Conservation (phyloP, 1,140 invertebrate genomes). For the Atta cephalotes region DNA sequence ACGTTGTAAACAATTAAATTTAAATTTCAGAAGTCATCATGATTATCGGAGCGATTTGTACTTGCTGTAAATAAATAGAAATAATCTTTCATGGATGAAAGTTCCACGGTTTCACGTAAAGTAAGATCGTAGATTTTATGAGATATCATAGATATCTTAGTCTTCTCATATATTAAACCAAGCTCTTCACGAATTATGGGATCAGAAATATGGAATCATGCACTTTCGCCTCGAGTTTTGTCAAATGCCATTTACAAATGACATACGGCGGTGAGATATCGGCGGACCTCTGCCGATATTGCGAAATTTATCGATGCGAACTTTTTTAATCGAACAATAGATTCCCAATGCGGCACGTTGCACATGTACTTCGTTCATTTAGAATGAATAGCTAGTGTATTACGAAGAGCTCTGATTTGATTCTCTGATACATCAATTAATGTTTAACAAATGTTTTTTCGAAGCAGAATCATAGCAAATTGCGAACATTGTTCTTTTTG, state of each 20-base stretch:
- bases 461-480: background rate
- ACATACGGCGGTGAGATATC: conserved; percentile 45
- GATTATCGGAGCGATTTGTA: background rate
- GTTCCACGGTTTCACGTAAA: background rate
- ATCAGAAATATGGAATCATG: conserved; percentile 11
- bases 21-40: background rate
- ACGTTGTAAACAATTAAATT: background rate
- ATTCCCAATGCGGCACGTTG: background rate
- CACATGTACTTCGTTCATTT: conserved; percentile 30
- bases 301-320: conserved; percentile 39
- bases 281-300: conserved; percentile 30
- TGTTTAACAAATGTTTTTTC: conserved; percentile 13
- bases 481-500: background rate
- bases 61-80: too few species aligned
- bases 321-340: conserved; percentile 56
- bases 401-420: conserved; percentile 31
- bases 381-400: conserved; percentile 5
- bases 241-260: conserved; percentile 23
- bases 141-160: conserved; percentile 13
- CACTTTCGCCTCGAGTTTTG: conserved; percentile 41
- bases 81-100: background rate
- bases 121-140: background rate
- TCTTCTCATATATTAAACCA: conserved; percentile 18
- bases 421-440: background rate
- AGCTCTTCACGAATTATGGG: conserved; percentile 16